These are phyloP conservation scores for Anthopleura sola DNA, from an alignment of 64 coral and sea anemone species.

Conservation along the genomic window DNA sequence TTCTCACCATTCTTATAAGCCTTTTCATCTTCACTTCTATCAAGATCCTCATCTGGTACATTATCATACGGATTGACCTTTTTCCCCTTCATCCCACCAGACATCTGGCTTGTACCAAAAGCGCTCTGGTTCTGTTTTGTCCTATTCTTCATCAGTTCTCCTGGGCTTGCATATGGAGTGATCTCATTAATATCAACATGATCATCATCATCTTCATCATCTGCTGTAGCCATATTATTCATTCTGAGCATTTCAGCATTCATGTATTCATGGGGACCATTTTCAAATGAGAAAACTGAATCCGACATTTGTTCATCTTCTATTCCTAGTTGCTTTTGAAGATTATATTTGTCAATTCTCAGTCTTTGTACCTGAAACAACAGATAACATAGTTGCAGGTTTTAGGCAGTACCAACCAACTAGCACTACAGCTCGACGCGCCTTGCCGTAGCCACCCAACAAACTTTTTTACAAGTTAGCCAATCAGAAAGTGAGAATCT, in stretches of 20 bases:
- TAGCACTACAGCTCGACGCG: no score
- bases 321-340: conserved; percentile 67
- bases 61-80: conserved; percentile 60
- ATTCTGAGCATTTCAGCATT: conserved; percentile 45
- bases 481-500: no score
- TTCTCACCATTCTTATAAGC: conserved; percentile 10
- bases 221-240: neutral
- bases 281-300: conserved; percentile 14
- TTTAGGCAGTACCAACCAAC: no score
- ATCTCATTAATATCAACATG: conserved; percentile 74
- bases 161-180: conserved; percentile 77
- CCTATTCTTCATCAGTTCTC: conserved; percentile 57
- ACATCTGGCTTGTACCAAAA: neutral
- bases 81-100: neutral
- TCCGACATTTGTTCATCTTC: conserved; percentile 26
- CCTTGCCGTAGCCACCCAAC: no score
- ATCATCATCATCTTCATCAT: conserved; percentile 78
- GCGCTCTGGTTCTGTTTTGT: conserved; percentile 16
- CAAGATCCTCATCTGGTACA: conserved; percentile 28
- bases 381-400: no score
- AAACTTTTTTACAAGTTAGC: no score
- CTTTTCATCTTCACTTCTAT: conserved; percentile 12
- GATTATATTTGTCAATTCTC: conserved; percentile 59
- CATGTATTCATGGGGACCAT: conserved; percentile 23
- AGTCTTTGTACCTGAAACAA: conserved; percentile 74